These are phyloP conservation scores for Alligator sinensis DNA, from an alignment of 2,113 vertebrate genomes.

Conservation along the genomic window DNA sequence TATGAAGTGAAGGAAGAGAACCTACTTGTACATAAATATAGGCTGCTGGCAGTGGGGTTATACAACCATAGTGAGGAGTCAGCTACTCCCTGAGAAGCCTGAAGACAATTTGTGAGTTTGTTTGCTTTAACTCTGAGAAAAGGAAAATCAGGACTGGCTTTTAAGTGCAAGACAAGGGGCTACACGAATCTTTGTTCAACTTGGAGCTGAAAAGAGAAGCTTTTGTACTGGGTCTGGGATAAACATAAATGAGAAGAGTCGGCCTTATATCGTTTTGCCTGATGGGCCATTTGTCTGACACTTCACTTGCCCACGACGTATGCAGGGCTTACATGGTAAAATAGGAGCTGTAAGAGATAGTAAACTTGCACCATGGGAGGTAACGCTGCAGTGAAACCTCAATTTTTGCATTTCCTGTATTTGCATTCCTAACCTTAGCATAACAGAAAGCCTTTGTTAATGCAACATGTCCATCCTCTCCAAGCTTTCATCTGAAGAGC, in stretches of 20 bases:
- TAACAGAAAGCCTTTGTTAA: background rate
- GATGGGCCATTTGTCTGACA: background rate
- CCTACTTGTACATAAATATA: too few species aligned
- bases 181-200: fast-evolving
- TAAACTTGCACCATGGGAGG: background rate
- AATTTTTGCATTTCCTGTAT: fast-evolving
- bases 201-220: fast-evolving
- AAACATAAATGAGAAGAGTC: background rate
- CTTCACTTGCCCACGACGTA: background rate
- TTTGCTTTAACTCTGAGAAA: background rate
- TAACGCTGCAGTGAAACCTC: fast-evolving
- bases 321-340: background rate
- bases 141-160: background rate
- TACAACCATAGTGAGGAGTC: fast-evolving
- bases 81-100: background rate
- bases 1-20: background rate
- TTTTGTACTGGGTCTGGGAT: fast-evolving
- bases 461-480: background rate
- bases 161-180: background rate
- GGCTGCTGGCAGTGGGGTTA: background rate
- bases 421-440: background rate
- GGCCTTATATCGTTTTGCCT: background rate
- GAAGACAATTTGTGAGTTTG: background rate
- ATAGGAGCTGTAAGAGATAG: fast-evolving
- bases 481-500: background rate